Evolutionary conservation across 1,140 invertebrate genomes (phyloP), one percentile per base, ranked within the genome.

Genomic region (Stenopsyche tienmushanensis): DNA sequence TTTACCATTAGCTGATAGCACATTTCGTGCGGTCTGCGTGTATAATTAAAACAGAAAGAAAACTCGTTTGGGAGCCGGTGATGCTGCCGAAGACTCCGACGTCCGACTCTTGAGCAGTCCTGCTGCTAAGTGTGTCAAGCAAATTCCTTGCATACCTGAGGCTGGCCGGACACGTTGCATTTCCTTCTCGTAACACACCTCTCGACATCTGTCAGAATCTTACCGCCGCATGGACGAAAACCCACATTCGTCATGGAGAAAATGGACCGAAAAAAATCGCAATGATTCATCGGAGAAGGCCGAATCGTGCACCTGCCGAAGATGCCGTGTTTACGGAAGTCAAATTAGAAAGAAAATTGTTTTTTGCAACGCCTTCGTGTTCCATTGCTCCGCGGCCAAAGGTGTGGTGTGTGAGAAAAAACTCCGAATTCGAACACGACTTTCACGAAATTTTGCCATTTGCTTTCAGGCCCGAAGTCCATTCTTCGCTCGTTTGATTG

Each of bases 51-150:
- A 34, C 13, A 5, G 29, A 5, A 34, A 34, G 29, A 13, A 34
- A 34, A 34, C 29, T 34, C 29, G 29, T 34, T 34, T 34, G 5
- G 5, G 29, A 8, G 44, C 17, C 44, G 5, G 8, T 15, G 44
- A 20, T 8, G 17, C 17, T 7, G 44, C 10, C 44, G 10, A 15
- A 15, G 10, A 15, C 7, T 15, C 10, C 44, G 18, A 39, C 29
- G 29, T 7, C 5, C 5, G 29, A 34, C 13, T 34, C 39, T 59
- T 29, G 55, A 44, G 25, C 29, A 45, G 55, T 59, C 55, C 55
- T 59, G 55, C 39, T 59, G 55, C 41, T 45, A 59, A 59, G 55
- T 59, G 55, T 59, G 55, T 59, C 55, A 59, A 59, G 55, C 55
- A 29, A 59, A 59, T 59, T 59, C 55, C 55, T 59, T 45, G 55